A percentile compares a stretch with the other conserved stretches of the same genome.
phyloP scores from a whole-genome alignment of 2,888 invertebrate species.

The Eilema sororculum region DNA sequence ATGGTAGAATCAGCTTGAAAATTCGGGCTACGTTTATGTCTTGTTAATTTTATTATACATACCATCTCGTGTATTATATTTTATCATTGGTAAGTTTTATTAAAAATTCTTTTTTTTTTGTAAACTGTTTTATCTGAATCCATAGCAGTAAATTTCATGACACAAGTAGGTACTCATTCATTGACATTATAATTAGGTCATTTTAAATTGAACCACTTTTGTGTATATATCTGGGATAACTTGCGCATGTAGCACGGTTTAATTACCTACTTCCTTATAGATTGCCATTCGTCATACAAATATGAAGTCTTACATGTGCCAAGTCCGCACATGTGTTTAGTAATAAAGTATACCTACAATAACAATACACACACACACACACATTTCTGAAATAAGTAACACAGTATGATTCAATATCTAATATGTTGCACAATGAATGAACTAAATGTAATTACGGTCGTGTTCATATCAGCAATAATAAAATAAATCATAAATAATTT shows the following conservation, averaged over 20 bases:
- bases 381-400: not conserved
- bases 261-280: not conserved
- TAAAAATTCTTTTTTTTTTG: too few relatives aligned
- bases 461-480: not conserved
- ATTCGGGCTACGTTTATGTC: not conserved
- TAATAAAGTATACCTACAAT: not conserved
- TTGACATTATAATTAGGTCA: not conserved
- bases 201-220: not conserved
- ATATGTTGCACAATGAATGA: not conserved
- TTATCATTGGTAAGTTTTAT: too few relatives aligned
- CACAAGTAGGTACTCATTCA: not conserved
- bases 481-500: not conserved
- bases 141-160: not conserved
- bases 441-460: not conserved
- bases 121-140: too few relatives aligned
- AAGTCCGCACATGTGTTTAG: not conserved
- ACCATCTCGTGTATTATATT: too few relatives aligned
- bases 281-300: not conserved
- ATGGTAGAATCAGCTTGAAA: not conserved
- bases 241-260: not conserved
- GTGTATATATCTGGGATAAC: not conserved
- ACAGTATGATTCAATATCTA: not conserved
- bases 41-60: too few relatives aligned
- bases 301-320: constrained; percentile 4
- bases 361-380: not conserved